Conservation (phyloP, 2,113 vertebrate species). For the Tor tambroides region DNA sequence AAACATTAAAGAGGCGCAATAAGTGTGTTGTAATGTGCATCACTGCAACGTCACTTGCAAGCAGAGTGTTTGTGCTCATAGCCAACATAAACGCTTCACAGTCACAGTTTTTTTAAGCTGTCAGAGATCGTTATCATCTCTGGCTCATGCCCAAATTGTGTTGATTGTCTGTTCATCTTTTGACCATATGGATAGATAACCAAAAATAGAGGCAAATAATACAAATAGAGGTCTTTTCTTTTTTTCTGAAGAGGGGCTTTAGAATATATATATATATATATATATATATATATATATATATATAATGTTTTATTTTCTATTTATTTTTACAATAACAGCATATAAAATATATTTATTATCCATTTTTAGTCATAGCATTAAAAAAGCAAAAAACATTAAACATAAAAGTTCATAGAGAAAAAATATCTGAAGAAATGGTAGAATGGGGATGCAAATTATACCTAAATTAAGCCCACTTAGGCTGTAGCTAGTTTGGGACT, state of each 20-base stretch:
- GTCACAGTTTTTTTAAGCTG: not conserved
- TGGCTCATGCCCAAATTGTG: not conserved
- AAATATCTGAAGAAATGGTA: too few relatives aligned
- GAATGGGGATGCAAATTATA: too few relatives aligned
- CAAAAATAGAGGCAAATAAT: not conserved
- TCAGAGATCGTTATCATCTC: not conserved
- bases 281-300: too few relatives aligned
- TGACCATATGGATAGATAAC: not conserved
- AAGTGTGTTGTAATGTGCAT: not conserved
- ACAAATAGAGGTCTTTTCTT: not conserved
- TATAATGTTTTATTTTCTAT: not conserved
- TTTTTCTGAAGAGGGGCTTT: not conserved
- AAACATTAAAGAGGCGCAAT: not conserved
- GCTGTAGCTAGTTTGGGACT: too few relatives aligned
- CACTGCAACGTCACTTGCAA: not conserved
- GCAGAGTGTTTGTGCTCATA: not conserved
- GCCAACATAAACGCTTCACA: conserved; percentile 3
- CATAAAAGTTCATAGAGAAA: too few relatives aligned
- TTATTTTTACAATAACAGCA: not conserved
- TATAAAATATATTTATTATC: not conserved
- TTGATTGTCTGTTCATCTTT: not conserved
- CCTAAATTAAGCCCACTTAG: not conserved
- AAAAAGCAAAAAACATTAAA: too few relatives aligned
- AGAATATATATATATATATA: too few relatives aligned
- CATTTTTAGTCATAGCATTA: not conserved